Evolutionary conservation across 2,888 invertebrate genomes (phyloP), one percentile per base, ranked within the genome.

Genomic region (Cheilosia urbana): DNA sequence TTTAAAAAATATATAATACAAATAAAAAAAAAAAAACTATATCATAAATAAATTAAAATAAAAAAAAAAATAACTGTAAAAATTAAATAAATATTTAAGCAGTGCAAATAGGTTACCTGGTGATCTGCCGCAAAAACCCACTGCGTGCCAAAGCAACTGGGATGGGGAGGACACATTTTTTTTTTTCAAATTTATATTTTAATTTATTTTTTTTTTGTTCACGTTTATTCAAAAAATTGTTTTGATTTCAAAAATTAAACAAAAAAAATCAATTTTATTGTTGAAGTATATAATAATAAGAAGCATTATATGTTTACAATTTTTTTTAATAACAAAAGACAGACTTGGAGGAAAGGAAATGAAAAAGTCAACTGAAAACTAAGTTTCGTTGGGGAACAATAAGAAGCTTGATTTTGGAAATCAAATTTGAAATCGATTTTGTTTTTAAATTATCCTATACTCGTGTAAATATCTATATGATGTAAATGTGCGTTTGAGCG

Each of bases 21-120:
- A 37, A 37, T 21, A 63, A 47, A 15, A 55, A 0, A 55, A 40
- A 30, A 65, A 17, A 15, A 81, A 40, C 51, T 19, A 40, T 17
- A 62, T 24, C 66, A 75, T 17, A 34, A 49, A 63, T 49, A 78
- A 57, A 45, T 34, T 53, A 45, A 42, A 66, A 51, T 62, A 51
- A 55, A 58, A 78, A 30, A 2, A 2, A 15, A 68, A 87, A 82
- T 66, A 63, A 78, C 81, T 87, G 83, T 79, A 57, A 69, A 77
- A 81, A 69, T 17, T 42, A 87, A 87, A 51, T 82, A 63, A 66
- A 76, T 83, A 75, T 79, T 78, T 76, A 91, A 91, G 93, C 93
- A 94, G 95, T 95, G 95, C 94, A 94, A 90, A 90, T 94, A 94
- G 94, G 94, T 95, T 93, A 92, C 93, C 92, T 92, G 93, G 90